A percentile compares a stretch with the other conserved stretches of the same genome.
These are phyloP conservation scores for Anastatus disparis DNA, from an alignment of 1,140 invertebrate genomes.

Conservation along the genomic window DNA sequence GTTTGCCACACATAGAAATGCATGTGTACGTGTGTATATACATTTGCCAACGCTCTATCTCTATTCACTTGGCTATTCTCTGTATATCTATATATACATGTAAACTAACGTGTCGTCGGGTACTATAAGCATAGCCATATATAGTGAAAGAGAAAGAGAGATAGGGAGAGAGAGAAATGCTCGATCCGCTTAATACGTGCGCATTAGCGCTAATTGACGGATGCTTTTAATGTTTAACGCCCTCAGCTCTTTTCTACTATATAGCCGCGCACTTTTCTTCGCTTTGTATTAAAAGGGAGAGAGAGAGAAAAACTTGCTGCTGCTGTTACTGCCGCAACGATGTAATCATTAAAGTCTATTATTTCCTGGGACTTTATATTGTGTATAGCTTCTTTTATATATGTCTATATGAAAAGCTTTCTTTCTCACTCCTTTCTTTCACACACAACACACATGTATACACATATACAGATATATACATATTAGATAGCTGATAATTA, in stretches of 20 bases:
- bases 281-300: too few relatives aligned
- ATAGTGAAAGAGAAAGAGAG: too few relatives aligned
- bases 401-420: constrained; percentile 13
- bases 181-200: constrained; percentile 47
- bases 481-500: too few relatives aligned
- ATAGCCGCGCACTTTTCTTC: constrained; percentile 27
- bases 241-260: constrained; percentile 34
- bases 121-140: too few relatives aligned
- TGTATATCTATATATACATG: constrained; percentile 2
- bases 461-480: too few relatives aligned
- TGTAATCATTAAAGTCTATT: constrained; percentile 37
- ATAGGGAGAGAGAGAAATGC: not conserved
- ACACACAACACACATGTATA: too few relatives aligned
- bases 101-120: constrained; percentile 43
- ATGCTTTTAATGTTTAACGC: constrained; percentile 58
- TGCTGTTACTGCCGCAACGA: constrained; percentile 14
- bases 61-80: not conserved
- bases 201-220: constrained; percentile 56
- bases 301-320: too few relatives aligned
- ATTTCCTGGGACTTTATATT: constrained; percentile 33
- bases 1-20: constrained; percentile 42
- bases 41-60: not conserved
- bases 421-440: constrained; percentile 15
- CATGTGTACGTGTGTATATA: too few relatives aligned
- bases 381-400: not conserved